Base-by-base conservation (phyloP, 2,797 vertebrate species). In the Heterohyrax brucei region DNA sequence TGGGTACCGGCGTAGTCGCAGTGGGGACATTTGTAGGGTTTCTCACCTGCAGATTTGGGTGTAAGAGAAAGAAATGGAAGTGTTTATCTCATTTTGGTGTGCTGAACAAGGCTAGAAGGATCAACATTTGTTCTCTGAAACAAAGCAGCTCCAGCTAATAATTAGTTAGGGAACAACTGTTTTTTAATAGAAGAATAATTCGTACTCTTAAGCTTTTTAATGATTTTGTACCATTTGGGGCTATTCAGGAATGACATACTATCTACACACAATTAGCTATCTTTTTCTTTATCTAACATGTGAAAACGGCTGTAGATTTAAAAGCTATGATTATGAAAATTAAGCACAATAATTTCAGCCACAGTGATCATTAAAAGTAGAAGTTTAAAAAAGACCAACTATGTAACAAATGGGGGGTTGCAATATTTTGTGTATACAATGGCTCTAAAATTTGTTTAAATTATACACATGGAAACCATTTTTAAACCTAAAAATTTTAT, bases 381-480 rank as follows among this genome's bases (percentile, higher is more conserved):
- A 98, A 98, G 98, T 97, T 94, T 87, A 97, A 97, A 98, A 98
- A 98, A 98, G 97, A 98, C 96, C 95, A 98, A 98, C 97, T 98
- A 97, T 92, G 97, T 97, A 98, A 98, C 98, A 98, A 99, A 99
- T 99, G 98, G 98, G 98, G 98, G 98, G 98, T 97, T 99, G 98
- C 98, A 97, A 98, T 98, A 98, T 98, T 99, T 98, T 98, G 97
- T 98, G 98, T 98, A 98, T 98, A 98, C 98, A 98, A 98, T 98
- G 98, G 99, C 98, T 98, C 98, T 98, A 99, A 99, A 99, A 99
- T 98, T 98, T 99, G 99, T 99, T 99, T 99, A 99, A 99, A 99
- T 99, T 99, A 99, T 99, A 99, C 99, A 99, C 99, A 99, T 99
- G 99, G 99, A 99, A 99, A 99, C 99, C 99, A 99, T 99, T 99